A percentile compares a stretch with the other conserved stretches of the same genome.
Evolutionary conservation across 2,797 vertebrate species (phyloP).

Genomic region (Pitangus sulphuratus): DNA sequence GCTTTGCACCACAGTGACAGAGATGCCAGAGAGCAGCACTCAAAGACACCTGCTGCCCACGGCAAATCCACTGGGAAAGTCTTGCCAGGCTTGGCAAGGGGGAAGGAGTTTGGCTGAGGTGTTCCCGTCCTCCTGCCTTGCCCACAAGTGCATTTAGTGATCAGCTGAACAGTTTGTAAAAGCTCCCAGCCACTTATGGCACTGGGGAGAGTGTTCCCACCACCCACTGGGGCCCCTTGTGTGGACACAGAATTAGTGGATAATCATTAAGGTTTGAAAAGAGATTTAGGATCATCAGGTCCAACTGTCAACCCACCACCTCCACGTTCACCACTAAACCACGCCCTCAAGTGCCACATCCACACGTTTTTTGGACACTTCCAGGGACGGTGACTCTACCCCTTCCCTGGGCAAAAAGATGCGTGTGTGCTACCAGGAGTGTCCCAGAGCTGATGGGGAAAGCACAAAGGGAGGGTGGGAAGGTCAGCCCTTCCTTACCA

Average conservation of each 20-base stretch:
- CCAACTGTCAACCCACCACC: background rate
- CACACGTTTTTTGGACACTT: background rate
- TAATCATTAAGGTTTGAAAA: background rate
- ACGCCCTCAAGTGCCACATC: background rate
- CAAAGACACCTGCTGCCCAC: background rate
- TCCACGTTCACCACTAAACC: background rate
- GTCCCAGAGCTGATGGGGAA: background rate
- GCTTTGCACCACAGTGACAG: accelerated
- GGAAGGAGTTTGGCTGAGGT: background rate
- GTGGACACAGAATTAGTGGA: background rate
- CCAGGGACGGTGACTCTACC: background rate
- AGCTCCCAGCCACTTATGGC: accelerated
- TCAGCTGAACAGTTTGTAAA: background rate
- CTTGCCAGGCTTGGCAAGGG: background rate
- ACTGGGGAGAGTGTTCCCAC: background rate
- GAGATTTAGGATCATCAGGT: background rate
- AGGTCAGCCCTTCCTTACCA: constrained; percentile 79
- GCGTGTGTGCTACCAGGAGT: background rate
- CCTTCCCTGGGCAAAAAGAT: background rate
- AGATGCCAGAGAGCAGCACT: background rate
- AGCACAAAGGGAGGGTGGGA: background rate
- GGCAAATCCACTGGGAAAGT: background rate
- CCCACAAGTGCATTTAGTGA: background rate
- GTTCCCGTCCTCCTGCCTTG: background rate
- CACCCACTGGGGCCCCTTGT: background rate